Percentiles rank a stretch among this genome's conserved stretches.
These are phyloP conservation scores for Cynodonichthys magdalenae DNA, from an alignment of 2,797 vertebrate genomes.

Conservation along the genomic window DNA sequence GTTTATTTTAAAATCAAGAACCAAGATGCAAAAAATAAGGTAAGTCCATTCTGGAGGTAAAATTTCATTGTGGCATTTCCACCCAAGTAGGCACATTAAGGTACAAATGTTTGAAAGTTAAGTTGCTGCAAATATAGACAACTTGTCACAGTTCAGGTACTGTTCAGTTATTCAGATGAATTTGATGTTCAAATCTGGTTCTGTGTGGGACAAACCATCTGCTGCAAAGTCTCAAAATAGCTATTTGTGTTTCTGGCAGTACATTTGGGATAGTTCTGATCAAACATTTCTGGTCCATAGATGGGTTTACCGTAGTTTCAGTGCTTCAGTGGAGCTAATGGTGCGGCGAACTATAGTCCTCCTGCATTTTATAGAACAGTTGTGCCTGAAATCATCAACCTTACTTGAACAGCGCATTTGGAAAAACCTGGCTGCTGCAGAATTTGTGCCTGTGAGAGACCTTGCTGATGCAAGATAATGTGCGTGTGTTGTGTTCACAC, in stretches of 20 bases:
- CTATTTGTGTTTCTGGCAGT: conserved; percentile 1
- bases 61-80: no score
- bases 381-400: background rate
- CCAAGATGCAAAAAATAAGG: no score
- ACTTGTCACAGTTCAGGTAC: background rate
- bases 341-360: background rate
- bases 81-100: no score
- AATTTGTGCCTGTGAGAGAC: conserved; percentile 13
- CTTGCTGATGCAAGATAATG: conserved; percentile 18
- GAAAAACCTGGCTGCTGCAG: conserved; percentile 3
- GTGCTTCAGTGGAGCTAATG: background rate
- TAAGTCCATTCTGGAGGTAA: no score
- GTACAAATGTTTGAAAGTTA: no score
- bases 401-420: conserved; percentile 2
- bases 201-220: conserved; percentile 3
- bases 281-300: background rate
- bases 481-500: conserved; percentile 4
- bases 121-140: background rate
- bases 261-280: background rate
- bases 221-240: background rate
- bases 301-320: background rate
- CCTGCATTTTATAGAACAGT: background rate
- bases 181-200: conserved; percentile 4
- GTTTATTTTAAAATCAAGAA: no score
- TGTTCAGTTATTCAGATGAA: background rate